These are phyloP conservation scores for Diplosoma virens DNA, from an alignment of 23 tunicate genomes.

Conservation along the genomic window DNA sequence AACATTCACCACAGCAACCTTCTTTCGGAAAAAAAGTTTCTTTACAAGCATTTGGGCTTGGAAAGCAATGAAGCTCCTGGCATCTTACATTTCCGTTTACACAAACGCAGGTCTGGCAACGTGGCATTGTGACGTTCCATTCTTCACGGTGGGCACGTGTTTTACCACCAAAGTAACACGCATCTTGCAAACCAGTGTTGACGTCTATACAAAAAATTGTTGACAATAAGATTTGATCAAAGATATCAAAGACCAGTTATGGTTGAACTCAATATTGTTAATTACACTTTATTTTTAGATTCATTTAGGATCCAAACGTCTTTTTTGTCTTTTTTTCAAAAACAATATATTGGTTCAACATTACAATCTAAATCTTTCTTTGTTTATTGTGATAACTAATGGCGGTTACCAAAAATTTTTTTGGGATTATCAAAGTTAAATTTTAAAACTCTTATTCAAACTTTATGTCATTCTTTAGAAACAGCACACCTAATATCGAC, in stretches of 20 bases:
- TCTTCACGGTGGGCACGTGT: conserved; percentile 10
- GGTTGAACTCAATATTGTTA: background rate
- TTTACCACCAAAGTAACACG: background rate
- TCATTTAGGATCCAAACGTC: background rate
- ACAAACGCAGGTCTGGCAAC: conserved; percentile 42
- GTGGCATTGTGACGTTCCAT: conserved; percentile 25
- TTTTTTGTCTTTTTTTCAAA: background rate
- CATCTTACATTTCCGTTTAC: conserved; percentile 32
- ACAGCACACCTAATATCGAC: too few species aligned
- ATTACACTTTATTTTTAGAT: background rate
- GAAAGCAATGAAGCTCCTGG: conserved; percentile 9
- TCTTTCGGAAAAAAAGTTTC: background rate
- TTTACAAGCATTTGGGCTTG: conserved; percentile 9
- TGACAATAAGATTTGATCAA: background rate
- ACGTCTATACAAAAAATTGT: background rate
- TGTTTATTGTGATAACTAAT: too few species aligned
- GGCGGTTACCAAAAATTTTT: too few species aligned
- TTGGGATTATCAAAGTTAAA: too few species aligned
- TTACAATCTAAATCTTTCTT: too few species aligned
- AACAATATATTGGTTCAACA: background rate
- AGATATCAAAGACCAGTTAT: background rate
- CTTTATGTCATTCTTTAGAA: too few species aligned
- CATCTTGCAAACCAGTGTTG: background rate
- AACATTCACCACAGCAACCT: conserved; percentile 53
- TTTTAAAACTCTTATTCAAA: too few species aligned